A percentile compares a stretch with the other conserved stretches of the same genome.
Conservation (phyloP, 2,888 invertebrate genomes). For the Cetonia aurata region DNA sequence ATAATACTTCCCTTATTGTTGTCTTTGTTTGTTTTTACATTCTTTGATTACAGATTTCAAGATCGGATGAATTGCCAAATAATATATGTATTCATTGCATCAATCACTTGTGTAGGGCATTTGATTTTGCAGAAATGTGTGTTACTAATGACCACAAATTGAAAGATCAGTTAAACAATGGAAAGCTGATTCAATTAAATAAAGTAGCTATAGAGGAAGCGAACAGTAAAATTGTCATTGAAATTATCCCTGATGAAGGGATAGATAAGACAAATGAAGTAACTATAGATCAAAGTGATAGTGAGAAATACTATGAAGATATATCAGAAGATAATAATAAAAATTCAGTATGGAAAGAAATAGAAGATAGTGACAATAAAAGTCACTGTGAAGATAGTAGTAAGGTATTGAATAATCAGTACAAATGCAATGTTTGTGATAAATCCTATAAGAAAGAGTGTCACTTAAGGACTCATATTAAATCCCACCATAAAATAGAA, state of each 20-base stretch:
- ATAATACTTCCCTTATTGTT: not conserved
- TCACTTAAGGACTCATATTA: conserved; percentile 50
- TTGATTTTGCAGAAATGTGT: conserved; percentile 50
- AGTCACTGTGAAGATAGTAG: not conserved
- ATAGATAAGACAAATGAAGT: conserved; percentile 4
- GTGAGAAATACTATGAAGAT: conserved; percentile 7
- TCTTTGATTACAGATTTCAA: conserved; percentile 49
- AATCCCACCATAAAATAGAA: conserved; percentile 48
- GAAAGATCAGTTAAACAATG: conserved; percentile 27
- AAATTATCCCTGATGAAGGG: conserved; percentile 28
- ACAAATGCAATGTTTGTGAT: conserved; percentile 52
- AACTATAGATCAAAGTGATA: conserved; percentile 10
- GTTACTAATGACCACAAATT: conserved; percentile 45
- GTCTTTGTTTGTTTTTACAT: conserved; percentile 26
- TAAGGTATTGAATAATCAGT: conserved; percentile 35
- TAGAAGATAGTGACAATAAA: not conserved
- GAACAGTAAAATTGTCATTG: not conserved
- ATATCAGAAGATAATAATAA: not conserved
- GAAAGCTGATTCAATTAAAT: not conserved
- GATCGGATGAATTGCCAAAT: conserved; percentile 53
- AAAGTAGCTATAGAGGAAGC: not conserved
- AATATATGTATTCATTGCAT: conserved; percentile 53
- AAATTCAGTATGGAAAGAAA: not conserved
- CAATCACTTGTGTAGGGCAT: conserved; percentile 49
- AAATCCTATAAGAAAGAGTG: conserved; percentile 48